Conservation (phyloP, 2,888 invertebrate genomes). For the Tricholauxania praeusta region DNA sequence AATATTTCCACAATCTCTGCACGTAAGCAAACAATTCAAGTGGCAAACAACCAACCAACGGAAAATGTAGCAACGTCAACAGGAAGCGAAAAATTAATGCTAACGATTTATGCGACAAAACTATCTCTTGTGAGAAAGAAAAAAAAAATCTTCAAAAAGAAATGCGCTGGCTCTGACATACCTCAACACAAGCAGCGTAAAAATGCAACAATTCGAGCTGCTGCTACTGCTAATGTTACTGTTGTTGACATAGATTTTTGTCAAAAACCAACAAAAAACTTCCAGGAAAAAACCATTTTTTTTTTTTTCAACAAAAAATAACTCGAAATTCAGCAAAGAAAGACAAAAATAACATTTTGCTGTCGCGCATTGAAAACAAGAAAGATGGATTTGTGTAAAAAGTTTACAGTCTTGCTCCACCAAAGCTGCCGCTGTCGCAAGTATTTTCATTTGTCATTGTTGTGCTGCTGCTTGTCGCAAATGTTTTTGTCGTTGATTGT, state of each 20-base stretch:
- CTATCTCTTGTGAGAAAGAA: not conserved
- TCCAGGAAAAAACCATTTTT: not conserved
- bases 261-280: constrained; percentile 38
- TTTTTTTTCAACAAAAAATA: not conserved
- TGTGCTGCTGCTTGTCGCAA: not conserved
- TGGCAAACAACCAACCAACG: constrained; percentile 57
- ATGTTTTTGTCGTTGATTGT: constrained; percentile 14
- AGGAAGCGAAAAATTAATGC: constrained; percentile 46
- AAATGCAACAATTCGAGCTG: constrained; percentile 42
- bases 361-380: constrained; percentile 24
- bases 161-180: not conserved
- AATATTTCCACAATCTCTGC: constrained; percentile 58
- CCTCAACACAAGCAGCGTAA: not conserved
- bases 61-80: constrained; percentile 63
- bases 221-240: too few species aligned
- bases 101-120: constrained; percentile 63
- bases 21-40: constrained; percentile 67
- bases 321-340: constrained; percentile 17
- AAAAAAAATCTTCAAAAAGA: not conserved
- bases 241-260: constrained; percentile 43
- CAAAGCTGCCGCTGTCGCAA: constrained; percentile 32
- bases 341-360: constrained; percentile 30
- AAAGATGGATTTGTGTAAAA: constrained; percentile 36
- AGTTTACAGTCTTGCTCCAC: constrained; percentile 21
- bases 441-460: constrained; percentile 27